Base-by-base conservation (phyloP, 2,113 vertebrate species). In the Clinocottus analis region DNA sequence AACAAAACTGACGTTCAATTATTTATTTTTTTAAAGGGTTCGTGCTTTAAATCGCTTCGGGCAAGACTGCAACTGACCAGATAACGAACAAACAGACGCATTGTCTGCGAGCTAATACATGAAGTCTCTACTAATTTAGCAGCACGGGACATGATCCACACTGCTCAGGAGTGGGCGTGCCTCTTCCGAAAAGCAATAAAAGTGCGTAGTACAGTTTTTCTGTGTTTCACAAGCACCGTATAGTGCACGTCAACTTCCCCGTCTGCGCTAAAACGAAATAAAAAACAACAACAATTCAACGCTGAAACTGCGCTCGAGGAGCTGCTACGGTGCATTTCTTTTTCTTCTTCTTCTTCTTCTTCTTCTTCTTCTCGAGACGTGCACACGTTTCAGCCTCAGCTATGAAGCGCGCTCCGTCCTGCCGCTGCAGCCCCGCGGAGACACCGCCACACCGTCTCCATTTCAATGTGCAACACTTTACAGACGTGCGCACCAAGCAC, bases 131-230 rank as follows among this genome's bases (percentile, higher is more conserved):
- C 27, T 29, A 13, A 45, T 80, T 21, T 31, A 55, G 29, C 60
- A 60, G 37, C 72, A 80, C 62, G 73, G 82, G 73, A 64, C 55
- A 75, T 78, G 27, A 19, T 75, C 59, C 87, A 87, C 89, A 83
- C 58, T 84, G 85, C 89, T 78, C 84, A 16, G 85, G 90, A 92
- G 95, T 95, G 95, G 95, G 95, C 95, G 95, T 95, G 94, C 88
- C 95, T 87, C 91, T 72, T 65, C 77, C 35, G 56, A 83, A 88
- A 90, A 85, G 70, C 90, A 79, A 70, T 65, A 91, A 91, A 95
- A 95, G 94, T 95, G 94, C 94, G 95, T 95, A 94, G 94, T 90
- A 75, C 79, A 90, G 89, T 94, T 93, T 92, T 88, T 49, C 72
- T 53, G 60, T 23, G 77, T 89, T 91, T 83, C 75, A 85, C 71